phyloP scores from a whole-genome alignment of 1,140 invertebrate species.

The Bombus pyrosoma region DNA sequence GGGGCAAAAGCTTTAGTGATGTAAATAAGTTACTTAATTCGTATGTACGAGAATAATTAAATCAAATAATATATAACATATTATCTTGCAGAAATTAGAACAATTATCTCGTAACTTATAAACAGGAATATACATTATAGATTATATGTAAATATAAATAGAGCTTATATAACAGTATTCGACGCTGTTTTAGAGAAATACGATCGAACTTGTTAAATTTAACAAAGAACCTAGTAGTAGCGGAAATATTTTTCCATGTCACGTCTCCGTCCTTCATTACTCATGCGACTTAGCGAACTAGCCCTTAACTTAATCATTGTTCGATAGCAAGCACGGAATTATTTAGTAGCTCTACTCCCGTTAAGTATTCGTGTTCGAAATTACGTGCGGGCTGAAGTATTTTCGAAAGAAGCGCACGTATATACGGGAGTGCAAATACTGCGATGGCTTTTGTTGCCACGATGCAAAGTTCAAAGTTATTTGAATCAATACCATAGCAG shows the following conservation, averaged over 20 bases:
- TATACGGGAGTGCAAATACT: neutral
- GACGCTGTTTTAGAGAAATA: neutral
- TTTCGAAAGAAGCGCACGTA: neutral
- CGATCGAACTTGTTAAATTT: neutral
- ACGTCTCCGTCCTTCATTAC: neutral
- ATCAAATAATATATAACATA: too few species aligned
- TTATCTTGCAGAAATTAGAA: too few species aligned
- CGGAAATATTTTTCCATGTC: neutral
- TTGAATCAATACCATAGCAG: conserved; percentile 15
- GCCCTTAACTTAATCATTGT: neutral
- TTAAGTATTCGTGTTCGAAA: neutral
- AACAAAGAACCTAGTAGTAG: neutral
- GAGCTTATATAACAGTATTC: neutral
- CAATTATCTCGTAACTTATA: too few species aligned
- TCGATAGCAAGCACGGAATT: neutral
- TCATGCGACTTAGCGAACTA: neutral
- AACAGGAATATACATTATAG: too few species aligned
- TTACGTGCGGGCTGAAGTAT: neutral
- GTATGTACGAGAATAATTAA: too few species aligned
- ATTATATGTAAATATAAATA: too few species aligned
- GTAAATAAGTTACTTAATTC: too few species aligned
- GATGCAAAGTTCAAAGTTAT: conserved; percentile 20
- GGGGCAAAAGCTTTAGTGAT: too few species aligned
- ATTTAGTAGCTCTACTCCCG: neutral
- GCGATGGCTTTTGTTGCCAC: too few species aligned